phyloP scores from a whole-genome alignment of 2,888 invertebrate genomes.

The Phlogophora meticulosa region DNA sequence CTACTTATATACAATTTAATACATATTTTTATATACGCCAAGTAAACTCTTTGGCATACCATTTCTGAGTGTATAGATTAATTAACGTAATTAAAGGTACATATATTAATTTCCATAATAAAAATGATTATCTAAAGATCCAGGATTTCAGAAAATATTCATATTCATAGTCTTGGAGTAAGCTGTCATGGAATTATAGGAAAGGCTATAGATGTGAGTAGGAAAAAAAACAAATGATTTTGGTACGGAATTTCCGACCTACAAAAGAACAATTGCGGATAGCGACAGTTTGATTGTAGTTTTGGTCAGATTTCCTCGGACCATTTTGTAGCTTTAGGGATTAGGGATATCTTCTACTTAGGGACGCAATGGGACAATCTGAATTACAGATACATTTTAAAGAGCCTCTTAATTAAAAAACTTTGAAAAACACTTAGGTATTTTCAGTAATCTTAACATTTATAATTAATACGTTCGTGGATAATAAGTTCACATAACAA shows the following conservation, averaged over 20 bases:
- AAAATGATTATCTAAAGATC: not conserved
- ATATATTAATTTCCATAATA: conserved; percentile 36
- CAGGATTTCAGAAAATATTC: not conserved
- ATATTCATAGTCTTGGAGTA: conserved; percentile 19
- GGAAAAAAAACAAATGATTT: not conserved
- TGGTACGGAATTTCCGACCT: not conserved
- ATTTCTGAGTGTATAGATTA: conserved; percentile 74
- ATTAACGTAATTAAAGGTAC: conserved; percentile 23
- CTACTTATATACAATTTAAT: conserved; percentile 60
- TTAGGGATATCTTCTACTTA: not conserved
- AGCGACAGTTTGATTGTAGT: not conserved
- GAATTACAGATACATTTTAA: not conserved
- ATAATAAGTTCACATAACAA: conserved; percentile 12
- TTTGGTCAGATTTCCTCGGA: not conserved
- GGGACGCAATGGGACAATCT: not conserved
- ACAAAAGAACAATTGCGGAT: not conserved
- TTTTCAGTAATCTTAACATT: conserved; percentile 12
- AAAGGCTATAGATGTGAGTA: not conserved
- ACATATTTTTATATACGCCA: conserved; percentile 76
- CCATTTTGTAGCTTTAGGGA: not conserved
- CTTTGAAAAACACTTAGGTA: not conserved
- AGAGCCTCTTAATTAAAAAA: conserved; percentile 14
- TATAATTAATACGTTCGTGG: not conserved
- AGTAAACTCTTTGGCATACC: conserved; percentile 85
- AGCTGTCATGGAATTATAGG: not conserved